Evolutionary conservation across 2,113 vertebrate species (phyloP).

Genomic region (Crotalus horridus): DNA sequence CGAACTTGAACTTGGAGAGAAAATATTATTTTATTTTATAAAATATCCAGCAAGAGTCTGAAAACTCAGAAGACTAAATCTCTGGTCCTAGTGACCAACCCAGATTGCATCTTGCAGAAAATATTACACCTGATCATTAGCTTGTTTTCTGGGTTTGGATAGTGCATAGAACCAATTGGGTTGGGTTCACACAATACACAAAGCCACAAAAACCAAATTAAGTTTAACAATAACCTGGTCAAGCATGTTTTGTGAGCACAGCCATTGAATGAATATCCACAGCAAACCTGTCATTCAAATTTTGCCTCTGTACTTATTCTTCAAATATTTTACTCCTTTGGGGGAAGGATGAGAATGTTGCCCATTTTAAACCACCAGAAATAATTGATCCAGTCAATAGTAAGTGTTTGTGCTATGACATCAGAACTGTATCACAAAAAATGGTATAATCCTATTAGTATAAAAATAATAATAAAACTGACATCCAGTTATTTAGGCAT

Average conservation of each 20-base stretch:
- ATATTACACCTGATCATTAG: not conserved
- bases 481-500: conserved; percentile 74
- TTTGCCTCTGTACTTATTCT: not conserved
- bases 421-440: conserved; percentile 35
- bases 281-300: not conserved
- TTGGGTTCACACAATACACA: not conserved
- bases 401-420: not conserved
- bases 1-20: not conserved
- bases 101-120: not conserved
- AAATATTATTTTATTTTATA: not conserved
- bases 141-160: not conserved
- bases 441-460: conserved; percentile 41
- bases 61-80: not conserved
- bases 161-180: not conserved
- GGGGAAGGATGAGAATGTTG: conserved; percentile 11
- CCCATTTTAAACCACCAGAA: not conserved
- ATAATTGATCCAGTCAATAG: not conserved
- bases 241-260: not conserved
- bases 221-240: not conserved
- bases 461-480: conserved; percentile 67
- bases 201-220: not conserved
- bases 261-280: not conserved
- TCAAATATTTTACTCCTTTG: conserved; percentile 26
- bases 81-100: not conserved
- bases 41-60: not conserved